A percentile compares a stretch with the other conserved stretches of the same genome.
These are phyloP conservation scores for Equus quagga DNA, from an alignment of 2,113 vertebrate species.

Conservation along the genomic window DNA sequence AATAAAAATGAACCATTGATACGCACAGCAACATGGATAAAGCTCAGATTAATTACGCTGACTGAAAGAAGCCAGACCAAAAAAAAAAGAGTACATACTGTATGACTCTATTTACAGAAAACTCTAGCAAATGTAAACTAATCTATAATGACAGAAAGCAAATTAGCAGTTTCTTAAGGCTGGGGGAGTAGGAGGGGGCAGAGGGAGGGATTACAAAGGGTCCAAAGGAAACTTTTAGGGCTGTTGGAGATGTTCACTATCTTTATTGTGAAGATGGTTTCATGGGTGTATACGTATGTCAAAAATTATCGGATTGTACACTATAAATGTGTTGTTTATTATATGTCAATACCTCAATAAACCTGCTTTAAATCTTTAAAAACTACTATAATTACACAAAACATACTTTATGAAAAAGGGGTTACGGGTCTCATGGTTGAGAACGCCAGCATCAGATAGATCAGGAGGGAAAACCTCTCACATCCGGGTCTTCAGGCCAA, in stretches of 20 bases:
- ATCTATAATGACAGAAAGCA: neutral
- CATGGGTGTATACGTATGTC: neutral
- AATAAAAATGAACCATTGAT: neutral
- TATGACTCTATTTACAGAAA: neutral
- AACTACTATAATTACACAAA: neutral
- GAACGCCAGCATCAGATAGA: neutral
- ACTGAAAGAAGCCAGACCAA: neutral
- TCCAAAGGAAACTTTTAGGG: neutral
- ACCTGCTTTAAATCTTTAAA: neutral
- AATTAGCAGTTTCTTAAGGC: neutral
- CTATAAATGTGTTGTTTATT: neutral
- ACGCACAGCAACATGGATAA: neutral
- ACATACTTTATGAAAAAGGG: neutral
- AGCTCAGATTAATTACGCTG: neutral
- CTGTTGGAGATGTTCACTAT: neutral
- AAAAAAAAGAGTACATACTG: neutral
- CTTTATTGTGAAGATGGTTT: neutral
- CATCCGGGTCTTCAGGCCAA: neutral
- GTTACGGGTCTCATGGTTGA: neutral
- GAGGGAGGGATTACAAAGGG: neutral
- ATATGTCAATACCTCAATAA: neutral
- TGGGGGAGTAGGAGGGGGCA: neutral
- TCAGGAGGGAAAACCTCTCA: neutral
- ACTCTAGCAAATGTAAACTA: neutral
- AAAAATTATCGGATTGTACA: neutral